Percentiles rank a stretch among this genome's conserved stretches.
Conservation (phyloP, 2,888 invertebrate genomes). For the Pseudanteris insignis region DNA sequence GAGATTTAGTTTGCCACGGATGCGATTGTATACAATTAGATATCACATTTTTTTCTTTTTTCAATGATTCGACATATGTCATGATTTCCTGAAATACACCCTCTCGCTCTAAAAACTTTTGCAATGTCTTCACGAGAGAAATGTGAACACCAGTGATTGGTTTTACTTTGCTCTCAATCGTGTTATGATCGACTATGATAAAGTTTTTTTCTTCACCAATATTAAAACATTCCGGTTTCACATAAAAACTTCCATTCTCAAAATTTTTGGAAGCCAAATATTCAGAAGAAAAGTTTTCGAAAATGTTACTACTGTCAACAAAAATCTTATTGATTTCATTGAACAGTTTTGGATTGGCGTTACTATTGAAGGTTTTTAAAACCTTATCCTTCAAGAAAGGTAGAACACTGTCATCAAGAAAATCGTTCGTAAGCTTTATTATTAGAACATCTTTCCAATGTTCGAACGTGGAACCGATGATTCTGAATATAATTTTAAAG, state of each 20-base stretch:
- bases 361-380: constrained; percentile 2
- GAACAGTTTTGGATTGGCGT: neutral
- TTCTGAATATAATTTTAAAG: constrained; percentile 5
- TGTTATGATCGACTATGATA: neutral
- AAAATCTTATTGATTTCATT: constrained; percentile 10
- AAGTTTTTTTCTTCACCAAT: constrained; percentile 6
- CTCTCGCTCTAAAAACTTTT: constrained; percentile 25
- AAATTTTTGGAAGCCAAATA: constrained; percentile 7
- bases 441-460: constrained; percentile 5
- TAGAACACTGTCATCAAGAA: constrained; percentile 7
- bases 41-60: constrained; percentile 17
- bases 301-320: constrained; percentile 11
- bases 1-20: too few species aligned
- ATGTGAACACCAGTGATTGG: constrained; percentile 3
- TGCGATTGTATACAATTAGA: constrained; percentile 33
- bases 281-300: constrained; percentile 17
- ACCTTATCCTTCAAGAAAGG: constrained; percentile 11
- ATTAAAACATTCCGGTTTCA: constrained; percentile 5
- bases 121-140: constrained; percentile 5
- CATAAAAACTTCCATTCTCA: constrained; percentile 9
- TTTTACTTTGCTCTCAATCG: neutral
- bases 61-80: constrained; percentile 6
- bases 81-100: constrained; percentile 23
- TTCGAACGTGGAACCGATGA: constrained; percentile 1
- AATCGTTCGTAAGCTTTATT: constrained; percentile 5